Evolutionary conservation across 2,888 invertebrate species (phyloP).

Genomic region (Norana najaformis): DNA sequence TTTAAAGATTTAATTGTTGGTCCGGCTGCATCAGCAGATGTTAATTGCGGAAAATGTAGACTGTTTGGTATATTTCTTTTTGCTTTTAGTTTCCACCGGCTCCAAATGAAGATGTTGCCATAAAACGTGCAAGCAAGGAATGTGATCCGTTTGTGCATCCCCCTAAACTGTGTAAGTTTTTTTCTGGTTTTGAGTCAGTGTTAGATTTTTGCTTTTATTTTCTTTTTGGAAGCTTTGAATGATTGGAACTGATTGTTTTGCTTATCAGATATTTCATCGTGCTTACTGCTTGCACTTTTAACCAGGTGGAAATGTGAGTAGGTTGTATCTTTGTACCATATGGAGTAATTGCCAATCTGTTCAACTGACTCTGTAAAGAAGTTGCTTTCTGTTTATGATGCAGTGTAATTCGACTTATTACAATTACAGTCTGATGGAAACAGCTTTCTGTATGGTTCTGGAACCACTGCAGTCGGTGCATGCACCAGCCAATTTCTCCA

Average conservation of each 20-base stretch:
- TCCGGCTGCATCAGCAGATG: background rate
- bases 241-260: background rate
- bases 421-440: too few relatives aligned
- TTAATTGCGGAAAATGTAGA: background rate
- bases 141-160: background rate
- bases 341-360: too few relatives aligned
- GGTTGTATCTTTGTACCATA: too few relatives aligned
- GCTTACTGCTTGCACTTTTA: background rate
- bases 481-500: too few relatives aligned
- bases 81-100: background rate
- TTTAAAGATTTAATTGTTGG: background rate
- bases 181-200: background rate
- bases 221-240: background rate
- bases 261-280: background rate
- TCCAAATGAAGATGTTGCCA: slow-evolving; percentile 4
- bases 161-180: background rate
- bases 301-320: background rate
- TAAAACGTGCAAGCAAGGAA: slow-evolving; percentile 7
- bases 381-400: too few relatives aligned
- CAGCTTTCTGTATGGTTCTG: too few relatives aligned
- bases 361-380: too few relatives aligned
- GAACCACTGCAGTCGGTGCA: too few relatives aligned
- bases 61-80: too few relatives aligned
- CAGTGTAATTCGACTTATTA: too few relatives aligned
- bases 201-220: background rate